Base-by-base conservation (phyloP, 2,888 invertebrate genomes). In the Melieria omissa region DNA sequence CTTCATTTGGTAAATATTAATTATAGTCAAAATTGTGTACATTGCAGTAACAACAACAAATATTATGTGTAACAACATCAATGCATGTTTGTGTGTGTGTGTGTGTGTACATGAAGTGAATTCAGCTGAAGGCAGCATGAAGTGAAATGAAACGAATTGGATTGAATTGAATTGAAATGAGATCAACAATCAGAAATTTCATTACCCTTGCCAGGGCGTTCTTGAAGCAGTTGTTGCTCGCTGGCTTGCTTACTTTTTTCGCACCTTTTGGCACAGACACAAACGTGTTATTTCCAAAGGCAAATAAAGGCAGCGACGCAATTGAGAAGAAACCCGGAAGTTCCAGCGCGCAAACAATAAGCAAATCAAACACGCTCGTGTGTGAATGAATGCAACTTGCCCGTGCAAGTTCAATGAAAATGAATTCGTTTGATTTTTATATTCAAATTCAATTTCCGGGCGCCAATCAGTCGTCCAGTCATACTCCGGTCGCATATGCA, bases 371-470 rank as follows among this genome's bases (percentile, higher is more conserved):
- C 42, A 10, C n/a, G 9, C 41, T 10, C 7, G 1, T 52, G 42
- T 5, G 14, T 7, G 8, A 41, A 41, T 6, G 49, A 45, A 10
- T 54, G 16, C 5, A 41, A 6, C 16, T 4, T 29, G 29, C n/a
- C 10, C 47, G 29, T 14, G 52, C 7, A 1, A 29, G 44, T n/a
- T 16, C 44, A 60, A 65, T 60, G 54, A 44, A 44, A 70, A 73
- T 71, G 62, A 71, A 73, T 65, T 61, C 64, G 65, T 54, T 68
- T 68, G 68, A 54, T 61, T 69, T 62, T 49, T 72, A 61, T 54
- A 74, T 75, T 61, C 65, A 71, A 74, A 77, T 75, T 74, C 55
- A 74, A 78, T 78, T 76, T 77, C 65, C 74, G 73, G 72, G 60
- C 72, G 65, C 60, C 54, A 61, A 72, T 16, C 72, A 67, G 67